Evolutionary conservation across 1,140 invertebrate genomes (phyloP).

Genomic region (Pachypsylla venusta): DNA sequence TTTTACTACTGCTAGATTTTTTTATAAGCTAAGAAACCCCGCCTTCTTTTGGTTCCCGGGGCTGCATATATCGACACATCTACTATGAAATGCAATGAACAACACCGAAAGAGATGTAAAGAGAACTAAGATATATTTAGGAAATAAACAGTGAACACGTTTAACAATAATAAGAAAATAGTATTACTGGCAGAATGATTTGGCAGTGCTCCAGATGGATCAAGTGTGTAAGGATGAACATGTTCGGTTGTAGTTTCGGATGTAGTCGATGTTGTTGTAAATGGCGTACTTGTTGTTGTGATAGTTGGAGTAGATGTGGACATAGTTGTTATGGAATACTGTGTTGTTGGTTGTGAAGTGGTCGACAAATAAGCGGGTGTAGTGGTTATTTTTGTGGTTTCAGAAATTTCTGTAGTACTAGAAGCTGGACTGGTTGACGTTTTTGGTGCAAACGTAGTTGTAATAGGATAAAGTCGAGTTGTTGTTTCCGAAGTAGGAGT

Average conservation of each 20-base stretch:
- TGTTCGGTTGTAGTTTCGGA: background rate
- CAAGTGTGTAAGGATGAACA: background rate
- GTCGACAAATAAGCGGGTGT: background rate
- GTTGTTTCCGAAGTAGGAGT: background rate
- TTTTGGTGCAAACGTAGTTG: background rate
- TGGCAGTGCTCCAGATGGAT: background rate
- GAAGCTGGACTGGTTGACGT: background rate
- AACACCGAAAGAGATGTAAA: background rate
- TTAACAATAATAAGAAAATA: background rate
- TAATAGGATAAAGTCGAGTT: background rate
- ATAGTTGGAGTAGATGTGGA: background rate
- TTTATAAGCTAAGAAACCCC: background rate
- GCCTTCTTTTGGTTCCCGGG: background rate
- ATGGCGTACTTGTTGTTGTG: background rate
- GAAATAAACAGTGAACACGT: background rate
- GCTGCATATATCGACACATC: background rate
- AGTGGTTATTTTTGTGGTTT: background rate
- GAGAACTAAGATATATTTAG: background rate
- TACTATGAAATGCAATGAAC: background rate
- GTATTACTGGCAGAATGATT: background rate
- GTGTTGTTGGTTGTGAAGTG: background rate
- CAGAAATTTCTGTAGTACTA: background rate
- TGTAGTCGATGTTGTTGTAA: background rate
- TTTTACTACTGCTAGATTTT: too few relatives aligned
- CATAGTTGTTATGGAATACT: background rate